Evolutionary conservation across 2,888 invertebrate genomes (phyloP), one percentile per base, ranked within the genome.

Genomic region (Diachrysia chrysitis): DNA sequence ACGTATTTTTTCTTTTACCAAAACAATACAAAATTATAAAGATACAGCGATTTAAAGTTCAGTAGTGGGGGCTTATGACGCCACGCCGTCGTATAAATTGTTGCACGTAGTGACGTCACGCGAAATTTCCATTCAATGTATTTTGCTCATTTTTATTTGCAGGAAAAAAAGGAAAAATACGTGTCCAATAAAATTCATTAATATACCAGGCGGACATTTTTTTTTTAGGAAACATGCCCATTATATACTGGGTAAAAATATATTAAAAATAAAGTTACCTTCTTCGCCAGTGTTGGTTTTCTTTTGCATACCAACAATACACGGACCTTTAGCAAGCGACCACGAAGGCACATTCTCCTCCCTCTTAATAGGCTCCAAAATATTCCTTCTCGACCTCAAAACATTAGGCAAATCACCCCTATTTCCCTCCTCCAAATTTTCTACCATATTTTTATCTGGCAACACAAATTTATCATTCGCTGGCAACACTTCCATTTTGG

Each of bases 301-400:
- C 73, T 79, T 89, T 71, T 90, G 88, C 92, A 94, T 91, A 3
- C 89, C 91, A 51, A 94, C 90, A 12, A 94, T 90, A 81, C 90
- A 88, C 0, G 95, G 93, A 0, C 95, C 95, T 68, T 94, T 95
- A 0, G 95, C 95, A 32, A 95, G 73, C 4, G 95, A 95, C 95
- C 95, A 95, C 1, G 87, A 78, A 0, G 95, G 95, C 3, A 89
- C 87, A 2, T 84, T 85, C 0, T 91, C 90, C 51, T 93, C 93
- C 42, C 91, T 89, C 58, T 89, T 92, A 19, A 95, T 86, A 29
- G 95, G 95, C 78, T 95, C 95, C 70, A 95, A 76, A 69, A 95
- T 87, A 83, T 90, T 94, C 69, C 94, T 88, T 54, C 93, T 87
- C 0, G 93, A 89, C 63, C 93, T 88, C 76, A 91, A 74, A 35